A percentile compares a stretch with the other conserved stretches of the same genome.
Evolutionary conservation across 2,888 invertebrate species (phyloP).

Genomic region (Apocheima hispidaria): DNA sequence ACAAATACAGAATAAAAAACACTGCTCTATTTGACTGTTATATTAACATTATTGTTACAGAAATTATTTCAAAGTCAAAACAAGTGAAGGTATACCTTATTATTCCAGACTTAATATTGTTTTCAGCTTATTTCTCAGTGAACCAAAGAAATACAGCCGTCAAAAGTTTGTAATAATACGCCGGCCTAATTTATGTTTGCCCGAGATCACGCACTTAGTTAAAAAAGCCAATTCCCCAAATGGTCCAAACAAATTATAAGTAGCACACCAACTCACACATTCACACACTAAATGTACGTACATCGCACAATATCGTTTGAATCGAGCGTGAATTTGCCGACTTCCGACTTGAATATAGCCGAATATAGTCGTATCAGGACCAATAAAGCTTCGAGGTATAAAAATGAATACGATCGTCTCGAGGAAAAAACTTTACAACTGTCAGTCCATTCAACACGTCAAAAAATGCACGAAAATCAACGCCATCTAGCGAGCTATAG

Average conservation of each 20-base stretch:
- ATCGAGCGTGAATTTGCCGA: background rate
- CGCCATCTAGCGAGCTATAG: too few species aligned
- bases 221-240: background rate
- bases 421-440: too few species aligned
- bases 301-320: background rate
- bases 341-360: background rate
- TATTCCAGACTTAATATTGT: constrained; percentile 1
- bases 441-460: too few species aligned
- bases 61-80: background rate
- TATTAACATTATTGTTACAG: too few species aligned
- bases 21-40: background rate
- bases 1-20: background rate
- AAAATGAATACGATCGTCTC: too few species aligned
- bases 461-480: too few species aligned
- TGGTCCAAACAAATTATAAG: background rate
- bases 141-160: constrained; percentile 6
- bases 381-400: too few species aligned
- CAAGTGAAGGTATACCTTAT: background rate
- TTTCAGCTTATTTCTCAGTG: background rate
- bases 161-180: constrained; percentile 16
- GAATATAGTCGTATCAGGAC: too few species aligned
- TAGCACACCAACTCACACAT: background rate
- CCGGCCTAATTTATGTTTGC: constrained; percentile 6
- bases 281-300: background rate
- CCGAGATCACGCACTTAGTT: background rate